These are phyloP conservation scores for Cygnus olor DNA, from an alignment of 2,797 vertebrate genomes.

Conservation along the genomic window DNA sequence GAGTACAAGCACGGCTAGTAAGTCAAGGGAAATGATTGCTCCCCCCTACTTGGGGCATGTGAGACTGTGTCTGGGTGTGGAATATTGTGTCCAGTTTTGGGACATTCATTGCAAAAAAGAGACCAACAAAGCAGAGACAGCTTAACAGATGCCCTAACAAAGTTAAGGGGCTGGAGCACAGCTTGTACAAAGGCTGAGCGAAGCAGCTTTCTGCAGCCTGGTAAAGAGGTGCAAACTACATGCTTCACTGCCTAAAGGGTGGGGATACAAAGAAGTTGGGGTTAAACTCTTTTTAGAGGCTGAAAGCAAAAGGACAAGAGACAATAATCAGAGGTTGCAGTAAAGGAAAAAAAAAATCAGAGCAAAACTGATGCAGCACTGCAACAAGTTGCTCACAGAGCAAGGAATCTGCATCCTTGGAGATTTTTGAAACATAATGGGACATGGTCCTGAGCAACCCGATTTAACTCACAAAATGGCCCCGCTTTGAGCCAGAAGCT, in stretches of 20 bases:
- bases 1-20: not conserved
- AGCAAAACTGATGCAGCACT: not conserved
- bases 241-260: not conserved
- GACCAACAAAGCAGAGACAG: not conserved
- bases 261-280: not conserved
- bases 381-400: not conserved
- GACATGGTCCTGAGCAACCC: rapidly evolving
- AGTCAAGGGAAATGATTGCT: not conserved
- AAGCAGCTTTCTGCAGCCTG: not conserved
- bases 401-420: not conserved
- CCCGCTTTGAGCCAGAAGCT: not conserved
- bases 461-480: not conserved
- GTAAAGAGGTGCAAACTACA: not conserved
- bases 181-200: not conserved
- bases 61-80: not conserved
- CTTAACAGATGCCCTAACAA: not conserved
- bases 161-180: not conserved
- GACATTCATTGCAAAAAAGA: not conserved
- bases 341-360: not conserved
- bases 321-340: not conserved
- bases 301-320: not conserved
- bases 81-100: not conserved
- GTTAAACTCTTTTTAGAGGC: not conserved
- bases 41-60: too few relatives aligned
- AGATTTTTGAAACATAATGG: not conserved